phyloP scores from a whole-genome alignment of 2,113 vertebrate genomes.

The Bos taurus region ARS-UCD2.0 NC_037355.1:9007501-9008000 shows the following conservation, averaged over 20 bases:
- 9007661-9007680: neutral
- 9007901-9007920: neutral
- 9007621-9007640: neutral
- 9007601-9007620: neutral
- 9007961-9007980: neutral
- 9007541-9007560: neutral
- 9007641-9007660: neutral
- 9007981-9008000: neutral
- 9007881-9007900: too few species aligned
- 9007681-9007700: neutral
- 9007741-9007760: neutral
- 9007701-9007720: neutral
- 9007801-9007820: neutral
- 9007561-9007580: neutral
- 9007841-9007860: neutral
- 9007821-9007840: neutral
- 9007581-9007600: neutral
- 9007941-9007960: rapidly evolving
- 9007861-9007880: neutral
- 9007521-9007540: neutral
- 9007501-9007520: neutral
- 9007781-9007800: neutral
- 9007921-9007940: neutral
- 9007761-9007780: neutral
- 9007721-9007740: neutral